These are phyloP conservation scores for Selene dorsalis DNA, from an alignment of 2,797 vertebrate species.

Conservation along the genomic window DNA sequence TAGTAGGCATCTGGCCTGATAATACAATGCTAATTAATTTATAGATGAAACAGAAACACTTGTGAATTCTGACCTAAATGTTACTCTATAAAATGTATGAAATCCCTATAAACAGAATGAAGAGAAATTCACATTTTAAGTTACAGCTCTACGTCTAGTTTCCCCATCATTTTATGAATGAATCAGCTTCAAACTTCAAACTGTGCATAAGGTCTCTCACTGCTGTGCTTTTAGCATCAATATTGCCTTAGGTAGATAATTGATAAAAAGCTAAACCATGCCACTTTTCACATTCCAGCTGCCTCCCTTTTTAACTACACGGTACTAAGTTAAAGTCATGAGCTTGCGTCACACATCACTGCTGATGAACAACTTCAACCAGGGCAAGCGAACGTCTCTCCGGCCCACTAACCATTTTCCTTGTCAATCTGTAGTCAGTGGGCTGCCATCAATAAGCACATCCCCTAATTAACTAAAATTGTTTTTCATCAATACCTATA, in stretches of 20 bases:
- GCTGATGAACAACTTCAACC: conserved; percentile 48
- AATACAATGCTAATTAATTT: conserved; percentile 11
- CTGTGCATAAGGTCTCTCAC: not conserved
- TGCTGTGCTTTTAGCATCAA: not conserved
- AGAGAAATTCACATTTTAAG: not conserved
- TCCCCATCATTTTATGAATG: not conserved
- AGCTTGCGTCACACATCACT: conserved; percentile 19
- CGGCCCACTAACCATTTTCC: conserved; percentile 56
- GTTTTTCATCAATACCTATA: conserved; percentile 83
- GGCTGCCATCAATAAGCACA: conserved; percentile 78
- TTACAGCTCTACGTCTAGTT: not conserved
- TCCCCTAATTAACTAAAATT: conserved; percentile 85
- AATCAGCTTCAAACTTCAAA: conserved; percentile 4
- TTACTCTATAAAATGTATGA: not conserved
- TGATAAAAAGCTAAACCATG: conserved; percentile 8
- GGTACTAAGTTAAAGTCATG: conserved; percentile 36
- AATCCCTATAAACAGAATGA: not conserved
- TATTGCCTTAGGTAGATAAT: not conserved
- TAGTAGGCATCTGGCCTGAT: conserved; percentile 19
- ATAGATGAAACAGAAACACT: conserved; percentile 5
- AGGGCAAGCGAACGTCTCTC: conserved; percentile 35
- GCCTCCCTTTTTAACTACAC: conserved; percentile 3
- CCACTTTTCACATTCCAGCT: conserved; percentile 7
- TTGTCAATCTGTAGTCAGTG: conserved; percentile 69
- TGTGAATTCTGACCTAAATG: not conserved